Base-by-base conservation (phyloP, 1,140 invertebrate species). In the Drosophila hydei region DNA sequence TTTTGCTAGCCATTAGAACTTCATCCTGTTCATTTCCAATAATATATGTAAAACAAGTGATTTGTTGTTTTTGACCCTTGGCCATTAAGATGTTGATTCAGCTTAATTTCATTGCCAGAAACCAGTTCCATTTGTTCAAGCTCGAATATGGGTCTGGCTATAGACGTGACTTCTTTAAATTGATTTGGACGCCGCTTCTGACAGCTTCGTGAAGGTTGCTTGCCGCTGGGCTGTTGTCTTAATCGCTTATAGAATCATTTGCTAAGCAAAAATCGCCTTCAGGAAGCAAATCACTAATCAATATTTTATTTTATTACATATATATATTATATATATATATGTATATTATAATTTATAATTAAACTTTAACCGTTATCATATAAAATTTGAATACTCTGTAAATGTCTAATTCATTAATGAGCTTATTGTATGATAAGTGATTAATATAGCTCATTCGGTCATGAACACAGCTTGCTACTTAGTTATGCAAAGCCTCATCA, bases 171-270 rank as follows among this genome's bases (percentile, higher is more conserved):
- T 59, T 59, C 47, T 68, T 30, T 9, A 48, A 33, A 33, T 68
- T 51, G 21, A 60, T 60, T 43, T 68, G 43, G 54, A 23, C 33
- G 63, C 43, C 33, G 62, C 30, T 19, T 19, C 36, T 12, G 64
- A 51, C 55, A 59, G 54, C 33, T 65, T 9, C 16, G 16, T 60
- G 56, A 68, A 68, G 64, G 64, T 60, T 60, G 23, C 38, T 6
- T 1, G 33, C 21, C 14, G 19, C 43, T 45, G 18, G 56, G 9
- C 56, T n/a, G 43, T 60, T 60, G 47, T 61, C 25, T 30, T 23
- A 45, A 5, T 42, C 6, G 25, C 7, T 45, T n/a, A 27, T 42
- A 16, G 23, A 16, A 30, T 21, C 2, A 59, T 51, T 43, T 21
- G 14, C n/a, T n/a, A n/a, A n/a, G n/a, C n/a, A n/a, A 27, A 9